Conservation (phyloP, 1,140 invertebrate genomes). For the Phortica variegata region DNA sequence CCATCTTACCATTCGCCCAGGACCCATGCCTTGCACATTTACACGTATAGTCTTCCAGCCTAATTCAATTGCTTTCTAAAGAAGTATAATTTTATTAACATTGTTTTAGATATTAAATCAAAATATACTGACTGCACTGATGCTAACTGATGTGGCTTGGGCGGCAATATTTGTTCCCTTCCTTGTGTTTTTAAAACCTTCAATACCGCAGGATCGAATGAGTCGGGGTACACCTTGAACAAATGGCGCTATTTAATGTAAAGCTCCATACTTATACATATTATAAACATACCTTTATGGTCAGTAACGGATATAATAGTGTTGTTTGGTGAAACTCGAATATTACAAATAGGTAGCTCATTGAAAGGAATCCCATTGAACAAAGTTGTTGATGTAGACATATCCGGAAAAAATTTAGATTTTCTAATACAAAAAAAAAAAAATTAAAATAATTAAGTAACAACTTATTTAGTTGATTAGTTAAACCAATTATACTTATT, state of each 20-base stretch:
- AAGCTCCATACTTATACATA: background rate
- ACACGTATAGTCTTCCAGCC: constrained; percentile 76
- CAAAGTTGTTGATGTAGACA: constrained; percentile 69
- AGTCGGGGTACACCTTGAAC: constrained; percentile 61
- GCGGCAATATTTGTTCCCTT: constrained; percentile 96
- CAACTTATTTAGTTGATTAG: background rate
- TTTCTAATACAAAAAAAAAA: constrained; percentile 60
- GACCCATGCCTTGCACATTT: constrained; percentile 76
- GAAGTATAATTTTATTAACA: background rate
- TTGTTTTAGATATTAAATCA: background rate
- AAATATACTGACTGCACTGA: constrained; percentile 36
- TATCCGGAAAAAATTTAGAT: constrained; percentile 72
- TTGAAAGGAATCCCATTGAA: constrained; percentile 78
- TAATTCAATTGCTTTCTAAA: constrained; percentile 70
- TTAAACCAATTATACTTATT: constrained; percentile 30
- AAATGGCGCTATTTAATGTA: background rate
- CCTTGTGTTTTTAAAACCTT: constrained; percentile 92
- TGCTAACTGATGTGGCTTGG: constrained; percentile 82
- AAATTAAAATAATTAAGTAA: background rate
- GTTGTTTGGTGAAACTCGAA: constrained; percentile 82
- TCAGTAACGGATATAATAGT: constrained; percentile 79
- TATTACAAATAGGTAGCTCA: constrained; percentile 78
- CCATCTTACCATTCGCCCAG: constrained; percentile 80
- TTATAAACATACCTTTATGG: constrained; percentile 60
- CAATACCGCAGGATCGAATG: constrained; percentile 76